Evolutionary conservation across 2,113 vertebrate species (phyloP).

Genomic region (Ellobius talpinus): DNA sequence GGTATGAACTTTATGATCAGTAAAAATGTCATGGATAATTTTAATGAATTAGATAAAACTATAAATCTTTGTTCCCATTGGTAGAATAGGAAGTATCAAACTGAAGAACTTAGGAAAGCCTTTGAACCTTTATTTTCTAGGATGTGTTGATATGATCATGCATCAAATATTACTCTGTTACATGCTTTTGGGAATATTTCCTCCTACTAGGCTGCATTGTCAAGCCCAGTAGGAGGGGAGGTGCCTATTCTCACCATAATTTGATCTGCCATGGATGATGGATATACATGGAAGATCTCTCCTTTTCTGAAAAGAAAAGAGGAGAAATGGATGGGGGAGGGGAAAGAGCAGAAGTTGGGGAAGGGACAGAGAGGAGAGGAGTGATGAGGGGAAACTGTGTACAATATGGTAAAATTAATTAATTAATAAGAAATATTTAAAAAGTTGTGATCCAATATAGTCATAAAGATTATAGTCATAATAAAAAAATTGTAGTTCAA

Average conservation of each 20-base stretch:
- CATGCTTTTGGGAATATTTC: neutral
- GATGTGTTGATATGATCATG: neutral
- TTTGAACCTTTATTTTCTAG: neutral
- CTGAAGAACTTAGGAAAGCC: neutral
- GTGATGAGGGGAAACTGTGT: neutral
- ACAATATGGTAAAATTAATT: neutral
- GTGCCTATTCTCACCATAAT: too few relatives aligned
- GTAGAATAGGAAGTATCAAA: slow-evolving; percentile 1
- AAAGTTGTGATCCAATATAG: neutral
- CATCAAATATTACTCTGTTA: neutral
- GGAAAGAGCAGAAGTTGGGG: neutral
- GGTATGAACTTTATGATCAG: neutral
- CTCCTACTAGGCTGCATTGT: neutral
- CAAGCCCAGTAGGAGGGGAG: neutral
- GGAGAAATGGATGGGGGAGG: neutral
- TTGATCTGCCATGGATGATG: neutral
- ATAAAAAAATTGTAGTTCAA: neutral
- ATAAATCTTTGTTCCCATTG: neutral
- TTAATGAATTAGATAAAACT: neutral
- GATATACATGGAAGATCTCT: neutral
- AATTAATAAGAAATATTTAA: neutral
- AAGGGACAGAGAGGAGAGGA: neutral
- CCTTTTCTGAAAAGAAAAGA: neutral
- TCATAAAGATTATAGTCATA: neutral
- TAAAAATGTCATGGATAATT: neutral